These are phyloP conservation scores for Rhodeus uyekii DNA, from an alignment of 2,797 vertebrate species.

Conservation along the genomic window DNA sequence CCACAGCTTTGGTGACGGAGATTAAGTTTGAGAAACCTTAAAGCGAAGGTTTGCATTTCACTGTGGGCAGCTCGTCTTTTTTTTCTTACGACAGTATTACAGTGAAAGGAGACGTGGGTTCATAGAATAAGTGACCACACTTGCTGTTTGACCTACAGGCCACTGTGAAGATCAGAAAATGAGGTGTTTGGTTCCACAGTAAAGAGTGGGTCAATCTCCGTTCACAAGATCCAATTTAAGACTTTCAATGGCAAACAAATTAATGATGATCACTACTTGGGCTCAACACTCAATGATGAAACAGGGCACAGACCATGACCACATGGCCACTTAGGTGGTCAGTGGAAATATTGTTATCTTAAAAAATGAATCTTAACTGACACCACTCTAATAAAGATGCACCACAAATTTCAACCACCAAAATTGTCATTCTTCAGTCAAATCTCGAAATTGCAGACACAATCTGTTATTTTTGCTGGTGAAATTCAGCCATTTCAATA, in stretches of 20 bases:
- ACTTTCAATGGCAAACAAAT: slow-evolving; percentile 18
- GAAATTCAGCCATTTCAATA: background rate
- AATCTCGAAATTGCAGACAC: background rate
- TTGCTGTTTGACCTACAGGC: slow-evolving; percentile 37
- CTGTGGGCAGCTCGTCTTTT: slow-evolving; percentile 44
- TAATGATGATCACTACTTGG: slow-evolving; percentile 6
- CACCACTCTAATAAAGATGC: background rate
- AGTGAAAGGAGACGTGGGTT: slow-evolving; percentile 31
- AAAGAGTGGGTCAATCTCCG: slow-evolving; percentile 44
- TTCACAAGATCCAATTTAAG: slow-evolving; percentile 49
- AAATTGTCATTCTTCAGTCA: background rate
- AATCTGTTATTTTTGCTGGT: background rate
- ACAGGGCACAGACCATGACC: background rate
- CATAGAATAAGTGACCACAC: slow-evolving; percentile 44
- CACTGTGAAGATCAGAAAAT: slow-evolving; percentile 12
- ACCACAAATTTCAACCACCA: background rate
- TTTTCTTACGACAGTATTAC: slow-evolving; percentile 34
- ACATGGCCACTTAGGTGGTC: background rate
- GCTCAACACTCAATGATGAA: background rate
- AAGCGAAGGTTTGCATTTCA: slow-evolving; percentile 64
- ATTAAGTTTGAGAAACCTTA: slow-evolving; percentile 55
- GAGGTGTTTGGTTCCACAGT: slow-evolving; percentile 42
- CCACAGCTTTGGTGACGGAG: slow-evolving; percentile 56
- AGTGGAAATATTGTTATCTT: background rate
- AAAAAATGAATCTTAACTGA: background rate